Evolutionary conservation across 2,113 vertebrate genomes (phyloP), one percentile per base, ranked within the genome.

Genomic region (Patagioenas fasciata): DNA sequence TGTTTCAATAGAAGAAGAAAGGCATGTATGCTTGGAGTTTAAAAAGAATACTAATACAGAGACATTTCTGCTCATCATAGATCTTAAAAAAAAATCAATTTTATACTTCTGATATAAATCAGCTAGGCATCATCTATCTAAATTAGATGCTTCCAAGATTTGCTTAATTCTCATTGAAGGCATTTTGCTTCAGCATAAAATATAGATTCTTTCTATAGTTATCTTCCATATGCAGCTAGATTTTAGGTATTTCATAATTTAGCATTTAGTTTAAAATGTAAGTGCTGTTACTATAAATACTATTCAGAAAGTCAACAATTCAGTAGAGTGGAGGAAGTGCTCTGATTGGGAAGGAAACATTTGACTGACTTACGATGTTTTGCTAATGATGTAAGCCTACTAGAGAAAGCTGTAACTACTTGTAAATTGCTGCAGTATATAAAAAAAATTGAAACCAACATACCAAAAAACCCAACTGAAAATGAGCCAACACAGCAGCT

Each of bases 401-500:
- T 85, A 89, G 88, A 95, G 95, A 97, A 80, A 89, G 80, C 34
- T 86, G 40, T 53, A 93, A 79, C 82, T 60, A 75, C 80, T 94
- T 94, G 50, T 50, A 95, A 91, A 94, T 72, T 48, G 51, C 48
- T 69, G 50, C 73, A 81, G 17, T 51, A 56, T 66, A 80, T n/a
- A 93, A 93, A 85, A 51, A 70, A 44, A 78, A 17, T 13, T 28
- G 11, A 88, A 89, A 21, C 54, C 14, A 91, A 50, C 32, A 70
- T 65, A 74, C 15, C 8, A 69, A 80, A 86, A 94, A 91, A 19
- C 13, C 16, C 44, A 85, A 21, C 31, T 78, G 72, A 93, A 93
- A 95, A 91, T 38, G 83, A 95, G 94, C 94, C 93, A 95, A 78
- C 71, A 78, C 62, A 93, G 88, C 72, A 94, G 95, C 78, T 95